Conservation (phyloP, 2,113 vertebrate genomes). For the Glaucomys volans region DNA sequence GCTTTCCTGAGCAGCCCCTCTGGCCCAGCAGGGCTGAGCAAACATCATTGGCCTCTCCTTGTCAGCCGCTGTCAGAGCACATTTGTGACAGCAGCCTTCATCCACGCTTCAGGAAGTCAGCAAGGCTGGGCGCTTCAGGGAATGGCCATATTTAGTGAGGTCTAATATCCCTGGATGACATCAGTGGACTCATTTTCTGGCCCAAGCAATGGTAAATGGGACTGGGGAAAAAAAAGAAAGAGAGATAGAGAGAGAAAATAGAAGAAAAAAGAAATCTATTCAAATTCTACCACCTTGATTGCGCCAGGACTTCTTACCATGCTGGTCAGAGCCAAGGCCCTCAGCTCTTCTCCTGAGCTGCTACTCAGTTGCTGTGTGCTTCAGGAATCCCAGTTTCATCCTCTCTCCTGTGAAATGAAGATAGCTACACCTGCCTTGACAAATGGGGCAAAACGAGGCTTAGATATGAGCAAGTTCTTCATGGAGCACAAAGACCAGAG, state of each 20-base stretch:
- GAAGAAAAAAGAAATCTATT: background rate
- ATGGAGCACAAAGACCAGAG: background rate
- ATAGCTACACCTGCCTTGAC: background rate
- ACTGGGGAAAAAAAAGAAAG: background rate
- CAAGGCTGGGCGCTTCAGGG: background rate
- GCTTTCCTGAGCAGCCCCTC: background rate
- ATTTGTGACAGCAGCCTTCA: background rate
- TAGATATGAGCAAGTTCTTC: background rate
- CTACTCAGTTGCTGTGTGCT: background rate
- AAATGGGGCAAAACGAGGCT: background rate
- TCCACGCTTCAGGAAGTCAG: background rate
- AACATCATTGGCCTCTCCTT: background rate
- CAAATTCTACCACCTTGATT: background rate
- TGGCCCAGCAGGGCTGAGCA: background rate
- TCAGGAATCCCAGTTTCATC: background rate
- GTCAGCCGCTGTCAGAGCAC: slow-evolving; percentile 61
- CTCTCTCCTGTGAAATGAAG: background rate
- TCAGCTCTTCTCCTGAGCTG: background rate
- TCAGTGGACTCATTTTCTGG: background rate
- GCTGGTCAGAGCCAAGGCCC: background rate
- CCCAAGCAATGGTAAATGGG: background rate
- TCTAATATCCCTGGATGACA: background rate
- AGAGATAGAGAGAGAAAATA: no score
- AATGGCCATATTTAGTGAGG: slow-evolving; percentile 31
- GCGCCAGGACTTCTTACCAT: background rate